Conservation (phyloP, 1,140 invertebrate species). For the Panagrolaimus sp. region DNA sequence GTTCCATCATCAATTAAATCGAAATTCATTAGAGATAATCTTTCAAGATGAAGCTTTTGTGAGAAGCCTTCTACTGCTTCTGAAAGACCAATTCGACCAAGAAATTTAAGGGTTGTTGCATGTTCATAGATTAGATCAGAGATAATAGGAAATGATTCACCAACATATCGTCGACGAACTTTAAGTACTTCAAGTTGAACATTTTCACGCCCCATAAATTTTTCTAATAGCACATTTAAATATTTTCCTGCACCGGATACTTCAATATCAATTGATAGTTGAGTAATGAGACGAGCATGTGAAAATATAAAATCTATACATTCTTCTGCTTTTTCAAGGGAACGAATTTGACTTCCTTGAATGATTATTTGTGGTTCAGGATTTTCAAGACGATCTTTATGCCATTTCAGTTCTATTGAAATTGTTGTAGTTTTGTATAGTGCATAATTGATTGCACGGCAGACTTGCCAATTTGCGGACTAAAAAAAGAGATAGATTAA, state of each 20-base stretch:
- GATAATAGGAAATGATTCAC: slow-evolving; percentile 31
- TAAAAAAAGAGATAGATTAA: slow-evolving; percentile 16
- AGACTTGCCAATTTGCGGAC: slow-evolving; percentile 31
- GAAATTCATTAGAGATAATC: slow-evolving; percentile 47
- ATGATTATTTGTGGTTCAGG: slow-evolving; percentile 26
- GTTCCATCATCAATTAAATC: slow-evolving; percentile 36
- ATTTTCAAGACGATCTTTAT: slow-evolving; percentile 23
- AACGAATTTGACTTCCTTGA: slow-evolving; percentile 26
- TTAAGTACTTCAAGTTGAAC: slow-evolving; percentile 40
- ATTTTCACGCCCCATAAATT: slow-evolving; percentile 17
- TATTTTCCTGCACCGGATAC: neutral
- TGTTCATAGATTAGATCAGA: slow-evolving; percentile 36
- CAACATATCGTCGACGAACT: slow-evolving; percentile 40
- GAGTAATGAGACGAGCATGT: slow-evolving; percentile 10
- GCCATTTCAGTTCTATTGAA: slow-evolving; percentile 23
- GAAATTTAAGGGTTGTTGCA: slow-evolving; percentile 32
- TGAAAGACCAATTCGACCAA: slow-evolving; percentile 38
- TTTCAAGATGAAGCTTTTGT: slow-evolving; percentile 39
- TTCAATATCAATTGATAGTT: slow-evolving; percentile 10
- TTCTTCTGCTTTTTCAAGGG: slow-evolving; percentile 23
- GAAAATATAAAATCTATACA: slow-evolving; percentile 23
- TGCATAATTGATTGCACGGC: slow-evolving; percentile 26
- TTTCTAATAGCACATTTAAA: slow-evolving; percentile 6
- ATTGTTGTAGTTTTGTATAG: slow-evolving; percentile 29
- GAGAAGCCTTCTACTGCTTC: slow-evolving; percentile 40